Conservation (phyloP, 2,113 vertebrate genomes). For the Phrynocephalus versicolor region DNA sequence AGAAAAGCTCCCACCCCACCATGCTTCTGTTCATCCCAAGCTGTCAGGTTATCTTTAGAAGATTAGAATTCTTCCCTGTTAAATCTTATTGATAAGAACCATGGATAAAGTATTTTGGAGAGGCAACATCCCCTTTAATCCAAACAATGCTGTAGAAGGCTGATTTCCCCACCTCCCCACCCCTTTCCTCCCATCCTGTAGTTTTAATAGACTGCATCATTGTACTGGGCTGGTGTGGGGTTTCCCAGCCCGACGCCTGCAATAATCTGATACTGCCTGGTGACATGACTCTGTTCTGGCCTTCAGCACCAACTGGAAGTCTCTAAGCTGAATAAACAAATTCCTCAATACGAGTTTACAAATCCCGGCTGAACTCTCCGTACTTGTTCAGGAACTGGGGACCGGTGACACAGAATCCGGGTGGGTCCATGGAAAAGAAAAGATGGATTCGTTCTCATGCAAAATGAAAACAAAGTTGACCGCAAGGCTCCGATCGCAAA, state of each 20-base stretch:
- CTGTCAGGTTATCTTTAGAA: not conserved
- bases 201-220: not conserved
- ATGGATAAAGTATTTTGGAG: not conserved
- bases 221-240: not conserved
- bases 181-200: not conserved
- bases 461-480: conserved; percentile 66
- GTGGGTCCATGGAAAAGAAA: conserved; percentile 72
- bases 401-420: conserved; percentile 68
- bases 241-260: conserved; percentile 33
- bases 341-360: conserved; percentile 73
- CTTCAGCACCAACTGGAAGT: conserved; percentile 72
- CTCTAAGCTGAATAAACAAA: conserved; percentile 75
- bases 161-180: not conserved
- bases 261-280: conserved; percentile 66
- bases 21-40: not conserved
- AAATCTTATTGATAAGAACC: not conserved
- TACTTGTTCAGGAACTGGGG: conserved; percentile 68
- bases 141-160: not conserved
- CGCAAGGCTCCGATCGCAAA: conserved; percentile 63
- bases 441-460: conserved; percentile 64
- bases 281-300: conserved; percentile 70
- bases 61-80: not conserved
- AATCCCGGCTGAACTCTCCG: conserved; percentile 71
- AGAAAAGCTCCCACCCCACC: not conserved
- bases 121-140: not conserved